Evolutionary conservation across 2,888 invertebrate species (phyloP).

Genomic region (Brenthis hecate): DNA sequence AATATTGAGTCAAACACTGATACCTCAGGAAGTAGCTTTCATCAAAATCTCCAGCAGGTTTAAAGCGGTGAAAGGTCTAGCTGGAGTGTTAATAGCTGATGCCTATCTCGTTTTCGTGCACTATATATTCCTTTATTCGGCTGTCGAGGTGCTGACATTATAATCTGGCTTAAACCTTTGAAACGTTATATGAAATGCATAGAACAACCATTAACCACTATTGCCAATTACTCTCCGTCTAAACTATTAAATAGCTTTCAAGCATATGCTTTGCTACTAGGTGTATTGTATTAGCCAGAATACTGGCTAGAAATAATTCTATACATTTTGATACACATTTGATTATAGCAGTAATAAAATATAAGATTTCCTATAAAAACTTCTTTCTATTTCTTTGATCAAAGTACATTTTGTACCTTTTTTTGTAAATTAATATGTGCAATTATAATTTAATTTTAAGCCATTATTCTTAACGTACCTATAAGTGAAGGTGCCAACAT

Average conservation of each 20-base stretch:
- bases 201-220: constrained; percentile 36
- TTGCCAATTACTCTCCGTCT: constrained; percentile 48
- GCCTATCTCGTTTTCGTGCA: constrained; percentile 60
- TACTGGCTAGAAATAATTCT: too few species aligned
- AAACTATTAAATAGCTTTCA: constrained; percentile 31
- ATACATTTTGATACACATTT: too few species aligned
- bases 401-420: too few species aligned
- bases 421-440: too few species aligned
- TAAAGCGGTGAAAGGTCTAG: constrained; percentile 36
- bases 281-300: too few species aligned
- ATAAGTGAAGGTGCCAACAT: constrained; percentile 7
- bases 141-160: constrained; percentile 15
- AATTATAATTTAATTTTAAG: too few species aligned
- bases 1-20: not conserved
- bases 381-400: too few species aligned
- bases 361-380: too few species aligned
- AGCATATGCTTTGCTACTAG: not conserved
- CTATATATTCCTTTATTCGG: constrained; percentile 19
- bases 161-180: constrained; percentile 29
- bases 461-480: too few species aligned
- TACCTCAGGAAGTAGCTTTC: constrained; percentile 17
- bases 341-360: too few species aligned
- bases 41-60: constrained; percentile 30
- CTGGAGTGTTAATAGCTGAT: constrained; percentile 66
- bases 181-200: constrained; percentile 25